Evolutionary conservation across 1,140 invertebrate species (phyloP).

Genomic region (Aporrectodea caliginosa): DNA sequence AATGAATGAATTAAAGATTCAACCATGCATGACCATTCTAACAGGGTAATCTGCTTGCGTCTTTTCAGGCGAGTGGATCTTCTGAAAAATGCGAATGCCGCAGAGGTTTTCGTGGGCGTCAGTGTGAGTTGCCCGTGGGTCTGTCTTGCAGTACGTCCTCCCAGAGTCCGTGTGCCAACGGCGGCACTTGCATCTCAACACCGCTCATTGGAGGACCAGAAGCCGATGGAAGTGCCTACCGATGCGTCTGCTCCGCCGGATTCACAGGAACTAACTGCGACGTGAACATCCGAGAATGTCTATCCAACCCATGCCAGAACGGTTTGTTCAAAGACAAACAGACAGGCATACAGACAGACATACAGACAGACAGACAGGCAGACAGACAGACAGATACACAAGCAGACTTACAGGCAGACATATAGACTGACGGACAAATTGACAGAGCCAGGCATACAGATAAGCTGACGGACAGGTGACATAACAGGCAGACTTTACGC

Average conservation of each 20-base stretch:
- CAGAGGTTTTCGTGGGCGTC: neutral
- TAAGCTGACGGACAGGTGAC: too few relatives aligned
- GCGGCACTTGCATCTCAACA: constrained; percentile 18
- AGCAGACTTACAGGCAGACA: too few relatives aligned
- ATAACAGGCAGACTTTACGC: too few relatives aligned
- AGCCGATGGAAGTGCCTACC: constrained; percentile 38
- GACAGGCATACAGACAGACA: too few relatives aligned
- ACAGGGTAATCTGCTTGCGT: too few relatives aligned
- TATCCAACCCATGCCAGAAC: constrained; percentile 36
- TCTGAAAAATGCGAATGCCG: neutral
- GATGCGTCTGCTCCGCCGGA: constrained; percentile 78
- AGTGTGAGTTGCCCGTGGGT: neutral
- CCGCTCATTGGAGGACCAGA: neutral
- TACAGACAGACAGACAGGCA: too few relatives aligned
- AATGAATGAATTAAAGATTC: too few relatives aligned
- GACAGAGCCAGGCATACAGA: too few relatives aligned
- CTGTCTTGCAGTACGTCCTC: neutral
- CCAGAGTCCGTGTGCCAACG: constrained; percentile 24
- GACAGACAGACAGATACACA: too few relatives aligned
- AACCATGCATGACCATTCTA: too few relatives aligned
- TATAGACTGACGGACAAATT: too few relatives aligned
- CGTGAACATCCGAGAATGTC: constrained; percentile 31
- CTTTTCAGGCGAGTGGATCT: neutral
- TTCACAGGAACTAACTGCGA: constrained; percentile 81
- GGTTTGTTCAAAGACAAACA: too few relatives aligned